Evolutionary conservation across 2,113 vertebrate genomes (phyloP).

Genomic region (Aramus guarauna): DNA sequence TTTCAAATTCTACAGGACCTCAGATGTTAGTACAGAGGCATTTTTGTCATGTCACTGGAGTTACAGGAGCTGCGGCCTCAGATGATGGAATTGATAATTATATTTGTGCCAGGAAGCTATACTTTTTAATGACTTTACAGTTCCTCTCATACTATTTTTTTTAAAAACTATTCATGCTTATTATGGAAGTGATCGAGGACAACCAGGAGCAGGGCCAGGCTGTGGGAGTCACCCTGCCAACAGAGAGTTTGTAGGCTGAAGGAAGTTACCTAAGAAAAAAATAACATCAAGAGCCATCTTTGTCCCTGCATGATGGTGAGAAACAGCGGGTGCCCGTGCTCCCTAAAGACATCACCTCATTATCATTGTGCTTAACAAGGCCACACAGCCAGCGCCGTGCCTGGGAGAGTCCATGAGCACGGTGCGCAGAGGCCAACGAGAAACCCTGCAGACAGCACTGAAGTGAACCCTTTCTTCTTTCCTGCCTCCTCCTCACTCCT

Average conservation of each 20-base stretch:
- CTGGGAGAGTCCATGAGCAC: not conserved
- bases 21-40: not conserved
- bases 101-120: not conserved
- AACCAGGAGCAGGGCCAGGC: not conserved
- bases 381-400: fast-evolving
- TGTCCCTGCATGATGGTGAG: fast-evolving
- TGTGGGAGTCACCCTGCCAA: not conserved
- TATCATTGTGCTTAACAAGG: not conserved
- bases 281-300: not conserved
- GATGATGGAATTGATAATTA: not conserved
- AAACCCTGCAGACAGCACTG: not conserved
- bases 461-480: not conserved
- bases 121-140: not conserved
- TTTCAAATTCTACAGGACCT: not conserved
- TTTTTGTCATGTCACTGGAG: not conserved
- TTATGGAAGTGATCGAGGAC: not conserved
- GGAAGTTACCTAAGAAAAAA: not conserved
- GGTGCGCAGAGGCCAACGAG: fast-evolving
- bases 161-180: not conserved
- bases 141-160: not conserved
- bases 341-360: not conserved
- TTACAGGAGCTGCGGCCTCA: not conserved
- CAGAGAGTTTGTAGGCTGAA: not conserved
- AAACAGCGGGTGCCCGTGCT: fast-evolving
- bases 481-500: not conserved